These are phyloP conservation scores for Atrina japonica DNA, from an alignment of 2,888 invertebrate genomes.

Conservation along the genomic window DNA sequence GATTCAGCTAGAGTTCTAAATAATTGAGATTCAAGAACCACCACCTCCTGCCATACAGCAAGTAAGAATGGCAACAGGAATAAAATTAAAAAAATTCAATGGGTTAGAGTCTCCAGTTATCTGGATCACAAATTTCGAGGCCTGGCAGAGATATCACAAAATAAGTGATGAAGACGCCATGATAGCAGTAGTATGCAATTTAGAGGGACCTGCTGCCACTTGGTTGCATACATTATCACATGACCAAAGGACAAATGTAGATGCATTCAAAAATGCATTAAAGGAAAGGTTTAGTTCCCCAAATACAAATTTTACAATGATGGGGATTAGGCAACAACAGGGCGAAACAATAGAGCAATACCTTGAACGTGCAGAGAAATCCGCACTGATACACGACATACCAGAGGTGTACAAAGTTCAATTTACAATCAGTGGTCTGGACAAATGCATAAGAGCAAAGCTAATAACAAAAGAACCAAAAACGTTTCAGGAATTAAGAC, in stretches of 20 bases:
- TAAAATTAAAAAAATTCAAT: too few species aligned
- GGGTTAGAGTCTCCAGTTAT: too few species aligned
- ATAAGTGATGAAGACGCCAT: not conserved
- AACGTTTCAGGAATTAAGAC: not conserved
- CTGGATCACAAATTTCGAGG: too few species aligned
- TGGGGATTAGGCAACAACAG: not conserved
- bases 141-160: not conserved
- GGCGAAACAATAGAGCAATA: not conserved
- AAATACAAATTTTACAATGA: not conserved
- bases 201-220: not conserved
- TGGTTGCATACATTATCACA: conserved; percentile 2
- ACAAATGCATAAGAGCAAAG: not conserved
- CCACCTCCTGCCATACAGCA: too few species aligned
- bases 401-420: conserved; percentile 1
- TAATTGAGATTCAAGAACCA: too few species aligned
- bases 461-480: not conserved
- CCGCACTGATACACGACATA: not conserved
- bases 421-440: not conserved
- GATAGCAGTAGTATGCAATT: not conserved
- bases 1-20: conserved; percentile 16
- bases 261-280: not conserved
- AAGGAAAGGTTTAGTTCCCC: not conserved
- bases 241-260: not conserved
- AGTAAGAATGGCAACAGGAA: too few species aligned
- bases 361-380: too few species aligned